Base-by-base conservation (phyloP, 2,113 vertebrate genomes). In the Trichechus manatus region DNA sequence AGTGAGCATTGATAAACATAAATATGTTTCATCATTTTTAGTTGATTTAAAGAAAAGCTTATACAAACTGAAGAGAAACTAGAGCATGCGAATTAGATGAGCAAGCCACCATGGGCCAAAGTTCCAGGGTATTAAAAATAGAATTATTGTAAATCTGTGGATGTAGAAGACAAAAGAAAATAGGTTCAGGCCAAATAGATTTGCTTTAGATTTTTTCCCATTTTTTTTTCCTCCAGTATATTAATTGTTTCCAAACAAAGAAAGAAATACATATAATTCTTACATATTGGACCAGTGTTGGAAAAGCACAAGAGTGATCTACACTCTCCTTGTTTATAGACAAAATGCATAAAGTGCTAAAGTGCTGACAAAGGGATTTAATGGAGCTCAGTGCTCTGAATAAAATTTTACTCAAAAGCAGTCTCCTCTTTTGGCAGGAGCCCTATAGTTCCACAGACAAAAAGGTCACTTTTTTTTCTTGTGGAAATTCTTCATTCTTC, bases 141-240 rank as follows among this genome's bases (percentile, higher is more conserved):
- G 70, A 96, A 93, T 94, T 89, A 92, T 70, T 94, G 0, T 84
- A 78, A 92, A 96, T 87, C 75, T 93, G 89, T 80, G 61, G 23
- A 78, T 78, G 15, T 33, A 36, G 23, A 86, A 68, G 53, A 93
- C 25, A 87, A 96, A 96, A 90, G 81, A 91, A 96, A 96, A 84
- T 19, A 74, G 29, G 1, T 50, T 96, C 68, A 66, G 96, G 89
- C 4, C 15, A 63, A 72, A 87, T 44, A 3, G n/a, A 94, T 68
- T 23, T 77, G 20, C 31, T 59, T 78, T 50, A 29, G 36, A 4
- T 3, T 23, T 87, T 82, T 47, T 19, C 50, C 59, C 44, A 89
- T 29, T 56, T 10, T 66, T 84, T 29, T 59, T 10, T 61, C 80
- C 33, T 56, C 4, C 17, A 74, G 59, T 20, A 36, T 74, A 83